Base-by-base conservation (phyloP, 2,113 vertebrate species). In the Parus major region DNA sequence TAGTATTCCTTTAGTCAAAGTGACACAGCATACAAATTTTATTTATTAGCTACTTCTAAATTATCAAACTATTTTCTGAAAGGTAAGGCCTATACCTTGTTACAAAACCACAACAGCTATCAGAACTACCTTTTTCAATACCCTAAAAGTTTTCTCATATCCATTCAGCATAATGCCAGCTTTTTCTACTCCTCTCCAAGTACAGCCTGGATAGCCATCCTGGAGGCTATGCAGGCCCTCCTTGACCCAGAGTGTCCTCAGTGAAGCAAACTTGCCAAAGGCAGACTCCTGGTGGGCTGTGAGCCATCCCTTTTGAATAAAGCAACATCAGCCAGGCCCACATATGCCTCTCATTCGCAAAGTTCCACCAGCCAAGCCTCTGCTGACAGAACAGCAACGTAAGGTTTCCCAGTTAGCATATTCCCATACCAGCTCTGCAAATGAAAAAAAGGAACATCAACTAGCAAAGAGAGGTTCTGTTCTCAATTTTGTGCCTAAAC, bases 301-400 rank as follows among this genome's bases (percentile, higher is more conserved):
- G 29, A 90, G 33, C 20, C 59, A n/a, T 14, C 42, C 29, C 50
- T 73, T 63, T 2, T 0, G 1, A 76, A 41, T 27, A 88, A 68
- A 66, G 46, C 41, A 60, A 11, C 12, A 39, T 18, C 36, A 87
- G 15, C 47, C 46, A 61, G 36, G 41, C 59, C 20, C 41, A 61
- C n/a, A 28, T 3, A 46, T 0, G 0, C 6, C 12, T 44, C 49
- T 85, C 61, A 72, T 56, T 71, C 52, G 68, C 11, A 23, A 90
- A 79, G 49, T 22, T 73, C 55, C 83, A 81, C 36, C 20, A 60
- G 76, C 41, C 44, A 79, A 80, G 19, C 15, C 46, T 82, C 76
- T 69, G 28, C 2, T 11, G 75, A 72, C 24, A 64, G 22, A 53
- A 61, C 1, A 57, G 55, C 63, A 73, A 15, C 2, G 5, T 36